Evolutionary conservation across 2,888 invertebrate genomes (phyloP).

Genomic region (Phortica magna): DNA sequence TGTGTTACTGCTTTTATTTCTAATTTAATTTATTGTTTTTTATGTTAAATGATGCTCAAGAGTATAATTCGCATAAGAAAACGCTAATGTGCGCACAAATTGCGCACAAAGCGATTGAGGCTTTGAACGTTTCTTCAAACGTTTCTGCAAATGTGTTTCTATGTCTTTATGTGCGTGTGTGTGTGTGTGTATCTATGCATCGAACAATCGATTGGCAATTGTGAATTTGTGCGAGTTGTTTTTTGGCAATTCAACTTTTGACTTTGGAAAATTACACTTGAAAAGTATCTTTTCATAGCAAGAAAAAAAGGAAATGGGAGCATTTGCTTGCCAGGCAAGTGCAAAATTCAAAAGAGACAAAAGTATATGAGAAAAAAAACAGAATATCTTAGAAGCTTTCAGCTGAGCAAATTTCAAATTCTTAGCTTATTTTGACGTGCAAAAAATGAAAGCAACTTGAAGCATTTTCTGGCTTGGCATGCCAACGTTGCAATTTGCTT

Average conservation of each 20-base stretch:
- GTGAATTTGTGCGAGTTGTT: background rate
- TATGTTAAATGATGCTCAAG: constrained; percentile 69
- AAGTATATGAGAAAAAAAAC: background rate
- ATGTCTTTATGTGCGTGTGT: background rate
- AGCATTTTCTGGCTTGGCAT: constrained; percentile 1
- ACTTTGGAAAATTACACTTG: constrained; percentile 26
- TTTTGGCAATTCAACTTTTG: background rate
- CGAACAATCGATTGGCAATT: constrained; percentile 17
- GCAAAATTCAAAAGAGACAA: background rate
- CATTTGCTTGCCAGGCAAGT: background rate
- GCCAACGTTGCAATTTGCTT: constrained; percentile 9
- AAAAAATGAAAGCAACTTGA: background rate
- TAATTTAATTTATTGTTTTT: constrained; percentile 72
- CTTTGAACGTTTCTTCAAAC: constrained; percentile 48
- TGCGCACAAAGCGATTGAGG: constrained; percentile 49
- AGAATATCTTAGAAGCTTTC: background rate
- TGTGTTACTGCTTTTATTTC: constrained; percentile 49
- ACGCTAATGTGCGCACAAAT: constrained; percentile 71
- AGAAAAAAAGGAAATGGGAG: no score
- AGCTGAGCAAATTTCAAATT: background rate
- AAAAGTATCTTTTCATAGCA: constrained; percentile 31
- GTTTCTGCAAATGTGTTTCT: background rate
- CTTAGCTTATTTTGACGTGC: background rate
- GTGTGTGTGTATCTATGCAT: constrained; percentile 31
- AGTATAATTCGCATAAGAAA: constrained; percentile 64